A percentile compares a stretch with the other conserved stretches of the same genome.
Conservation (phyloP, 30 jellyfish, hydroid and myxozoan species). For the Aurelia coerulea region DNA sequence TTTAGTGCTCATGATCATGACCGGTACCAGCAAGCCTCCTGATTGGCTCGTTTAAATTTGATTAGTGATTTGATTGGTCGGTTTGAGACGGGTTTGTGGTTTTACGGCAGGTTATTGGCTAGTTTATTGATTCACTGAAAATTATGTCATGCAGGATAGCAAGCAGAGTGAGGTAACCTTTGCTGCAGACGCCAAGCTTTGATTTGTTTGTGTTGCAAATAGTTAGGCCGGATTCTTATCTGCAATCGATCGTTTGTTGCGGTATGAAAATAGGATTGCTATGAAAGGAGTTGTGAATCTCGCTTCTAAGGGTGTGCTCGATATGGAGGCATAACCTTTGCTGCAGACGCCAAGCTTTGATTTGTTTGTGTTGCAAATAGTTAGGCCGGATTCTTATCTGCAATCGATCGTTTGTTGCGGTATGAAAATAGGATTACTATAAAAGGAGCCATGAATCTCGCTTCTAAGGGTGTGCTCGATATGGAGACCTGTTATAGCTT, state of each 20-base stretch:
- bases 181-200: not conserved
- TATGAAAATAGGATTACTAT: not conserved
- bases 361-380: not conserved
- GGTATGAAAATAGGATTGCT: not conserved
- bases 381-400: too few relatives aligned
- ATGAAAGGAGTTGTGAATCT: too few relatives aligned
- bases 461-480: too few relatives aligned
- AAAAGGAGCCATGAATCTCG: too few relatives aligned
- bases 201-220: not conserved
- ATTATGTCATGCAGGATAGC: constrained; percentile 56
- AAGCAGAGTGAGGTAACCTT: constrained; percentile 53
- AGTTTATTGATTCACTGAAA: constrained; percentile 7
- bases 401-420: not conserved
- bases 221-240: too few relatives aligned
- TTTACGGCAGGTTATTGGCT: constrained; percentile 55
- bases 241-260: not conserved
- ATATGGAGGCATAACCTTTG: too few relatives aligned
- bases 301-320: too few relatives aligned
- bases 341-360: not conserved
- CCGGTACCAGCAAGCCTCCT: constrained; percentile 54
- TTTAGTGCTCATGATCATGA: constrained; percentile 51
- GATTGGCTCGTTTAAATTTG: constrained; percentile 44
- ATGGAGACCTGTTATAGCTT: too few relatives aligned
- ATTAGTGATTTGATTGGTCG: constrained; percentile 43
- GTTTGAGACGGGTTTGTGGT: constrained; percentile 22